Evolutionary conservation across 2,797 vertebrate genomes (phyloP).

Genomic region (Hippocampus kuda): DNA sequence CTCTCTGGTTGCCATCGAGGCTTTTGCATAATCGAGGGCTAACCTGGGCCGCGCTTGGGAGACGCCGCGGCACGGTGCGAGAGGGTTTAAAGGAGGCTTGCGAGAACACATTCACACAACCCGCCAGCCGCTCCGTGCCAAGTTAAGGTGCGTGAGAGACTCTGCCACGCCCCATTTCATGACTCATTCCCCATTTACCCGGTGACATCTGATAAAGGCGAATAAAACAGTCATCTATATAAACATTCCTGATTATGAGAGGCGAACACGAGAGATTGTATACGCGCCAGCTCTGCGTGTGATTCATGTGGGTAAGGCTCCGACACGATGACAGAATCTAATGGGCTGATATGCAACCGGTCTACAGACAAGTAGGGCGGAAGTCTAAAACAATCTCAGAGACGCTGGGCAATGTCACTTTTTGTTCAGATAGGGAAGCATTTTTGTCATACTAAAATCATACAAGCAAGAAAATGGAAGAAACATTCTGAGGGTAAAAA

Average conservation of each 20-base stretch:
- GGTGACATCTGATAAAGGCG: slow-evolving; percentile 50
- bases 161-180: slow-evolving; percentile 47
- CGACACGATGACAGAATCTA: slow-evolving; percentile 20
- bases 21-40: neutral
- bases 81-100: neutral
- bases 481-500: neutral
- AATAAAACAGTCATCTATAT: slow-evolving; percentile 57
- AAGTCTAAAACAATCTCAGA: neutral
- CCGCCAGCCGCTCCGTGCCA: slow-evolving; percentile 20
- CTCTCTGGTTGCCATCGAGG: neutral
- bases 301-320: slow-evolving; percentile 35
- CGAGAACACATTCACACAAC: slow-evolving; percentile 22
- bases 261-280: slow-evolving; percentile 32
- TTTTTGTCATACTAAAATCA: neutral
- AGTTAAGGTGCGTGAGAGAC: slow-evolving; percentile 57
- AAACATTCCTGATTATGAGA: slow-evolving; percentile 56
- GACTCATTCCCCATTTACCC: slow-evolving; percentile 55
- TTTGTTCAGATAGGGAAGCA: neutral
- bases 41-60: neutral
- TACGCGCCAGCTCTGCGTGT: slow-evolving; percentile 22
- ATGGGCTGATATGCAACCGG: slow-evolving; percentile 9
- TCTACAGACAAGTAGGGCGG: neutral
- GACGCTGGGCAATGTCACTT: too few relatives aligned
- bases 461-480: neutral
- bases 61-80: neutral